Evolutionary conservation across 2,113 vertebrate species (phyloP), one percentile per base, ranked within the genome.

Genomic region (Acinonyx jubatus): DNA sequence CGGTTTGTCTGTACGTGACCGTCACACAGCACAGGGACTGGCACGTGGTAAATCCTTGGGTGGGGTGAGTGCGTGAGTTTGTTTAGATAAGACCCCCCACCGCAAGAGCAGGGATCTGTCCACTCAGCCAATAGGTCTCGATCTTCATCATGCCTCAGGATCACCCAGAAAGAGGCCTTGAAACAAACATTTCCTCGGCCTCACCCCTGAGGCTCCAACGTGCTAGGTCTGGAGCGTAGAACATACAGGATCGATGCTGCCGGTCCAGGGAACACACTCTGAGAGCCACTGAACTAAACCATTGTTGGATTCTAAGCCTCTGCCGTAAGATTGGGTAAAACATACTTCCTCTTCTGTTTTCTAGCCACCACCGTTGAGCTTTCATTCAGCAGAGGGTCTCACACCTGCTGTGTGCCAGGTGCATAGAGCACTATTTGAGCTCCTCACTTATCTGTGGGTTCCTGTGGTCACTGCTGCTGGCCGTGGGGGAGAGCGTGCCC

Each of bases 211-310:
- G 57, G 84, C 84, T 81, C 78, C 76, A 7, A 27, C 41, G 25
- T 63, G 15, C 50, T 52, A 25, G 29, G 29, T 69, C 57, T n/a
- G 12, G 31, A 1, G 25, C 1, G 2, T 50, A 29, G n/a, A 68
- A 4, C 7, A 1, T 7, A 11, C 3, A 0, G 18, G 6, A 6
- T 7, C 6, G 1, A 25, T 29, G 38, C 57, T 57, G 21, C 25
- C 5, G 0, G 38, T 8, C 57, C 36, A 33, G 18, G 69, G 52
- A 33, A 48, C 38, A 27, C 4, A 5, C 7, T 48, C 38, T 0
- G 1, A 41, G 89, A 93, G 31, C 76, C 7, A 0, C 33, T 5
- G 63, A 38, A 4, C 19, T 31, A 27, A 36, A 8, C 36, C 55
- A 0, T 38, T 14, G 19, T 92, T 63, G 29, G 81, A 23, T 69